A percentile compares a stretch with the other conserved stretches of the same genome.
Evolutionary conservation across 2,797 vertebrate species (phyloP).

Genomic region (Salarias fasciatus): DNA sequence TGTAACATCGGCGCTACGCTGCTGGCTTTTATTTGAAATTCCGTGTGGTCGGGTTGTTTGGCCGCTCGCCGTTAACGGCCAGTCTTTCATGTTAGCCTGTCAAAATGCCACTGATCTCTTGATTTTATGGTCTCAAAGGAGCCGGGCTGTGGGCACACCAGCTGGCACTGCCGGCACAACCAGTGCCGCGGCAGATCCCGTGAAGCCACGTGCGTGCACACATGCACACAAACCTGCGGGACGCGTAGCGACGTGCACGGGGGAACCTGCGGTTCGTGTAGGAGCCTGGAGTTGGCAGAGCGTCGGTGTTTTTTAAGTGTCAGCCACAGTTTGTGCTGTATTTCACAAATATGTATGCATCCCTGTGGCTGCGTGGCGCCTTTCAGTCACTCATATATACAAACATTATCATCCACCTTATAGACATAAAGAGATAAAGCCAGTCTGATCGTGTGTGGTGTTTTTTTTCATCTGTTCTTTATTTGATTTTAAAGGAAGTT

Average conservation of each 20-base stretch:
- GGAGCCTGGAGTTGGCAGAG: conserved; percentile 29
- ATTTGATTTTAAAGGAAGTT: conserved; percentile 27
- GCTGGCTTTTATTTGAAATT: conserved; percentile 5
- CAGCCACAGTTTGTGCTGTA: conserved; percentile 21
- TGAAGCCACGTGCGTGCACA: conserved; percentile 28
- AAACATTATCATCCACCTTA: not conserved
- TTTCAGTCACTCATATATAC: not conserved
- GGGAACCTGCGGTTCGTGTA: conserved; percentile 27
- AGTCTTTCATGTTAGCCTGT: conserved; percentile 50
- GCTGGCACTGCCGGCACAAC: conserved; percentile 61
- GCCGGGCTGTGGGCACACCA: conserved; percentile 55
- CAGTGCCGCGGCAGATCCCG: conserved; percentile 38
- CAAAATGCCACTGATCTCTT: conserved; percentile 64
- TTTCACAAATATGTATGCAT: conserved; percentile 23
- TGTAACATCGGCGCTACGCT: not conserved
- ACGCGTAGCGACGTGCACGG: conserved; percentile 29
- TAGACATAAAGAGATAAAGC: too few species aligned
- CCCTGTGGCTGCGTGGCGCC: conserved; percentile 6
- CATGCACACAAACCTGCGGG: conserved; percentile 15
- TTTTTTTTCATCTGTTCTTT: conserved; percentile 2
- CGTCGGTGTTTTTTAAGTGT: conserved; percentile 6
- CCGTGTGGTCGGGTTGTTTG: conserved; percentile 25
- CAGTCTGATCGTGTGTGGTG: too few species aligned
- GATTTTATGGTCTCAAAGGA: conserved; percentile 58
- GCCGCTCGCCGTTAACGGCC: conserved; percentile 20